Evolutionary conservation across 2,797 vertebrate genomes (phyloP).

Genomic region (Nothura maculosa): DNA sequence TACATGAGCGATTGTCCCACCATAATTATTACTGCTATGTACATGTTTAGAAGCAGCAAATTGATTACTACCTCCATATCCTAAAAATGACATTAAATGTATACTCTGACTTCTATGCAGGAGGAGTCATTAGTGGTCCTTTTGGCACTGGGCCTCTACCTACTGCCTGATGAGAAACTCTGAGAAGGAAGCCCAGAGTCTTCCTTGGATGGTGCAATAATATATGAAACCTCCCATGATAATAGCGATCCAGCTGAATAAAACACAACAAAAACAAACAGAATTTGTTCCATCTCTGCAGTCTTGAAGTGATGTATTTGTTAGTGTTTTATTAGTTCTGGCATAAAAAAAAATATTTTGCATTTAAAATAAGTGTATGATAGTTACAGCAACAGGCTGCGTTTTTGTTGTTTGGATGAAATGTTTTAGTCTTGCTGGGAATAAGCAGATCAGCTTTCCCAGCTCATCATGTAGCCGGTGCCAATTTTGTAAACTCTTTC

Average conservation of each 20-base stretch:
- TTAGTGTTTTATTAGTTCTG: conserved; percentile 50
- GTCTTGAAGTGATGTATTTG: background rate
- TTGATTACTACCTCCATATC: background rate
- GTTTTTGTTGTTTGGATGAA: conserved; percentile 48
- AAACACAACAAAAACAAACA: conserved; percentile 18
- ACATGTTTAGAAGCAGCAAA: background rate
- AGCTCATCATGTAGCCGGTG: conserved; percentile 36
- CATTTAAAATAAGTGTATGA: conserved; percentile 29
- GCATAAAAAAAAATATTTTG: conserved; percentile 33
- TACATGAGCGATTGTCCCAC: rapidly evolving
- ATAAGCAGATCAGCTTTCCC: conserved; percentile 36
- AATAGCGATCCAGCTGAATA: background rate
- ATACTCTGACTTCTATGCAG: background rate
- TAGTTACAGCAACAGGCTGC: conserved; percentile 42
- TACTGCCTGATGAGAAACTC: conserved; percentile 9
- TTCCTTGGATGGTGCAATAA: background rate
- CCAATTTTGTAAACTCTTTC: conserved; percentile 45
- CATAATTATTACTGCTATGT: background rate
- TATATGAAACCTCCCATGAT: background rate
- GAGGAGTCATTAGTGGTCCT: background rate
- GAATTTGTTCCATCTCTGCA: conserved; percentile 11
- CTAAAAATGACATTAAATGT: background rate
- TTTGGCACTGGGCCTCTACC: background rate
- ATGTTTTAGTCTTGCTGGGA: conserved; percentile 23
- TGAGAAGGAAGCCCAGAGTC: background rate